These are phyloP conservation scores for Chelonia mydas DNA, from an alignment of 2,797 vertebrate genomes.

Conservation along the genomic window DNA sequence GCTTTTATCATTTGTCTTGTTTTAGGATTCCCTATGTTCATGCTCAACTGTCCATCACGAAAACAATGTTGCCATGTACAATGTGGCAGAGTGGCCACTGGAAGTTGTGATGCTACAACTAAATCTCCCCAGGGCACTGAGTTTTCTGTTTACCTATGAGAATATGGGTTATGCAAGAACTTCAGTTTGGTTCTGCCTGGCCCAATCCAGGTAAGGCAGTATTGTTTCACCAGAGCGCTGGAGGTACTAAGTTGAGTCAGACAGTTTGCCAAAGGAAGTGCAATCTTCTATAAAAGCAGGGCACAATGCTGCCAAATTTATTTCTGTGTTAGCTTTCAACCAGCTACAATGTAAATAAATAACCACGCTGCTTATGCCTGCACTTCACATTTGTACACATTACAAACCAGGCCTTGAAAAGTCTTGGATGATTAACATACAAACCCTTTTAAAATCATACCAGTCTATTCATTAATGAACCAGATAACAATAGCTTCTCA, in stretches of 20 bases:
- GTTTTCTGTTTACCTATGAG: background rate
- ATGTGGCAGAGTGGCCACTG: background rate
- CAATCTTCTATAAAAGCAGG: background rate
- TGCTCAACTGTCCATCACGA: background rate
- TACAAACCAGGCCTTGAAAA: background rate
- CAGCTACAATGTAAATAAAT: background rate
- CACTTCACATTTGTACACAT: background rate
- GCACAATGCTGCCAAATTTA: background rate
- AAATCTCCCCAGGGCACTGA: background rate
- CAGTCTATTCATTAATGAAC: background rate
- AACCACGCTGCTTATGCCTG: background rate
- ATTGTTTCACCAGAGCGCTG: background rate
- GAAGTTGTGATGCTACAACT: background rate
- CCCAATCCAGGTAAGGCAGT: background rate
- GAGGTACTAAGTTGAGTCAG: background rate
- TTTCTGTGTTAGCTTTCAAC: background rate
- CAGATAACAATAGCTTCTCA: background rate
- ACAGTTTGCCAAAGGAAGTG: background rate
- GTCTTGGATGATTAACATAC: background rate
- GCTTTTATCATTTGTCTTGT: background rate
- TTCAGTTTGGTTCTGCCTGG: background rate
- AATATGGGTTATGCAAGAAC: background rate
- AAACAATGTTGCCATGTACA: background rate
- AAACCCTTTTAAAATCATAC: background rate
- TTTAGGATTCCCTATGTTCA: background rate